Base-by-base conservation (phyloP, 2,888 invertebrate genomes). In the Eudasyphora cyanicolor region DNA sequence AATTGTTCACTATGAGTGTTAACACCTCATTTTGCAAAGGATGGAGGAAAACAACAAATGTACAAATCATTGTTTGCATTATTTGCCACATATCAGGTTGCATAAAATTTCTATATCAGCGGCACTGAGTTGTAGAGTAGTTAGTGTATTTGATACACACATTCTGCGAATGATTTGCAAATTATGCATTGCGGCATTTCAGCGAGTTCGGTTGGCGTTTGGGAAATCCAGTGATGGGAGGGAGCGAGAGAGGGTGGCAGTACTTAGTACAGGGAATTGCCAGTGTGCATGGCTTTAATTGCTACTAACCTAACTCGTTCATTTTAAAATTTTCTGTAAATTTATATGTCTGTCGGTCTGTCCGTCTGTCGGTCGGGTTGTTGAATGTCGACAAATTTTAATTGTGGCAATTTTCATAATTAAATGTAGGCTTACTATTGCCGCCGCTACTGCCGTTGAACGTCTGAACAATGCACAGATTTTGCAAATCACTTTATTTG, bases 331-430 rank as follows among this genome's bases (percentile, higher is more conserved):
- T 27, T n/a, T 7, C 45, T 45, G 10, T 51, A 51, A 14, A 29
- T 29, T 32, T 64, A 29, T 75, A 24, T 21, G 12, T 2, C 24
- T 24, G 14, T n/a, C 38, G 6, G 38, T 7, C 12, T 1, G 45
- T 38, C 38, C 1, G 38, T 38, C 38, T 38, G 12, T 57, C 12
- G 0, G 4, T 8, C 60, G 17, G 29, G n/a, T 32, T 24, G 19
- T 62, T 57, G 42, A 42, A 57, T 73, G 73, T 42, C 57, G 57
- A 73, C 38, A 57, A 73, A 73, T 76, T 83, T 75, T 79, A 84
- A 82, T 82, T 84, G 82, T 62, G 21, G 76, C 81, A 84, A 82
- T 84, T 84, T 84, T 62, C 64, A 42, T 84, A 79, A 82, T 82
- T 84, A 79, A 76, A 69, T 82, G 79, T 76, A 73, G 79, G 82